Conservation (phyloP, 2,113 vertebrate species). For the Xiphophorus couchianus region DNA sequence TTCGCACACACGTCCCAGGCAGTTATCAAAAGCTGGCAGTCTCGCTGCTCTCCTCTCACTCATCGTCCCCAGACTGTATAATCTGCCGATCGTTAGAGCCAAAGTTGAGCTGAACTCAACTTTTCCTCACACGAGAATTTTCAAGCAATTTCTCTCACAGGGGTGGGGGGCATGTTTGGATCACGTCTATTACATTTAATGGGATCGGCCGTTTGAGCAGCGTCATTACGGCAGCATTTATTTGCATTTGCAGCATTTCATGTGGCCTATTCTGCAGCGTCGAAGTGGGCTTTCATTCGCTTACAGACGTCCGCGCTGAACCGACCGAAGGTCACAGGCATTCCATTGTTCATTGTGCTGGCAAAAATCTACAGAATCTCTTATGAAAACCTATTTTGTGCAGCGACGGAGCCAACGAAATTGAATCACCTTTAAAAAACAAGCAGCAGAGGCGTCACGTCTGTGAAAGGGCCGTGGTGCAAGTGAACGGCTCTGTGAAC, state of each 20-base stretch:
- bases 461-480: slow-evolving; percentile 60
- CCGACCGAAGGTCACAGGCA: slow-evolving; percentile 11
- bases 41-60: slow-evolving; percentile 17
- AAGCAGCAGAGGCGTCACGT: slow-evolving; percentile 56
- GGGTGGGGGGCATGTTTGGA: slow-evolving; percentile 47
- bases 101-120: slow-evolving; percentile 35
- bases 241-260: slow-evolving; percentile 34
- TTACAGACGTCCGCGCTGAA: slow-evolving; percentile 7
- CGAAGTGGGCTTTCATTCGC: slow-evolving; percentile 11
- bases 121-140: slow-evolving; percentile 49
- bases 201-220: slow-evolving; percentile 45
- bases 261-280: slow-evolving; percentile 35
- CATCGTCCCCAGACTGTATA: slow-evolving; percentile 45
- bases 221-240: slow-evolving; percentile 54
- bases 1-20: slow-evolving; percentile 30
- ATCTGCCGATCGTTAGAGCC: slow-evolving; percentile 54
- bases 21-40: slow-evolving; percentile 44
- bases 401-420: slow-evolving; percentile 44
- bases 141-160: slow-evolving; percentile 19
- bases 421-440: slow-evolving; percentile 66
- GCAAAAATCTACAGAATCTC: slow-evolving; percentile 23
- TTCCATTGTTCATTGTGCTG: slow-evolving; percentile 32
- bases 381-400: slow-evolving; percentile 34
- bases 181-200: slow-evolving; percentile 56
- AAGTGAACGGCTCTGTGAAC: slow-evolving; percentile 67